Percentiles rank a stretch among this genome's conserved stretches.
phyloP scores from a whole-genome alignment of 2,797 vertebrate genomes.

The Schizopygopsis pylzovi region DNA sequence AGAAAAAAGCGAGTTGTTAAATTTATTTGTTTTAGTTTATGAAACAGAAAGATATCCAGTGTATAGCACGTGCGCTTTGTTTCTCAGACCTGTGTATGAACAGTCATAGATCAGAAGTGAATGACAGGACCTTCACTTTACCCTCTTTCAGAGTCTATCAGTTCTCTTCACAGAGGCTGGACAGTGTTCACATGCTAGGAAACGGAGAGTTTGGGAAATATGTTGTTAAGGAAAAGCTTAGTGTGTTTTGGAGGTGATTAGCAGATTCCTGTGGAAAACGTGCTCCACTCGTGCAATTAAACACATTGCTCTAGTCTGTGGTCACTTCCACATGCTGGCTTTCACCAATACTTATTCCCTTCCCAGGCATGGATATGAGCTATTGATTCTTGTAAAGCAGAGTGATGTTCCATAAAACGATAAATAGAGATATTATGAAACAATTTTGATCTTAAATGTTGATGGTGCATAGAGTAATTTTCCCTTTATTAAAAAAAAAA shows the following conservation, averaged over 20 bases:
- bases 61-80: background rate
- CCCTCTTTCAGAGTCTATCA: background rate
- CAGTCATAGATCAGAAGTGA: background rate
- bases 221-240: conserved; percentile 43
- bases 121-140: background rate
- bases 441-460: background rate
- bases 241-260: conserved; percentile 53
- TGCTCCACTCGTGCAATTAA: conserved; percentile 41
- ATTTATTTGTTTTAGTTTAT: background rate
- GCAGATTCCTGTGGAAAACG: conserved; percentile 50
- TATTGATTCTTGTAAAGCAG: background rate
- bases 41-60: background rate
- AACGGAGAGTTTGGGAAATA: background rate
- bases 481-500: too few species aligned
- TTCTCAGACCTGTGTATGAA: background rate
- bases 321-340: conserved; percentile 67
- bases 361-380: conserved; percentile 6
- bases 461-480: background rate
- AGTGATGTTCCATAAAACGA: background rate
- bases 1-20: too few species aligned
- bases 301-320: conserved; percentile 27
- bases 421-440: background rate
- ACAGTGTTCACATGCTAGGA: background rate
- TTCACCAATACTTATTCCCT: conserved; percentile 16
- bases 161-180: background rate